Percentiles rank a stretch among this genome's conserved stretches.
Conservation (phyloP, 2,888 invertebrate genomes). For the Euclidia mi region DNA sequence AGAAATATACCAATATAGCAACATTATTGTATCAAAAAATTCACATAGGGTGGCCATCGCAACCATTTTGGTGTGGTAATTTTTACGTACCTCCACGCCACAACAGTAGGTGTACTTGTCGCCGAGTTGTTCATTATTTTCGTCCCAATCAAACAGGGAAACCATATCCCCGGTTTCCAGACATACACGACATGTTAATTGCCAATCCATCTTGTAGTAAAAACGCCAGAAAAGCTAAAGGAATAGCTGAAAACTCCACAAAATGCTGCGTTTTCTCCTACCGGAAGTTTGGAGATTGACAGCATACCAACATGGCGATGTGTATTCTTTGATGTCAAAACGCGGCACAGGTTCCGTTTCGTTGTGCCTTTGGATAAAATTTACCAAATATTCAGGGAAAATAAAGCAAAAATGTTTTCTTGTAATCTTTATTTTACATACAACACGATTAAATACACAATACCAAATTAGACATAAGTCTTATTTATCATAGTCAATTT, state of each 20-base stretch:
- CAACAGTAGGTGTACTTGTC: conserved; percentile 87
- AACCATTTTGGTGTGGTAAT: conserved; percentile 87
- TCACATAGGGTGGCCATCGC: conserved; percentile 88
- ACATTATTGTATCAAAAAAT: conserved; percentile 87
- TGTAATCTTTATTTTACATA: too few species aligned
- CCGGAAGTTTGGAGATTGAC: conserved; percentile 69
- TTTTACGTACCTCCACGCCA: conserved; percentile 87
- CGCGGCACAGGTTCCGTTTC: conserved; percentile 16
- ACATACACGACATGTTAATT: conserved; percentile 88
- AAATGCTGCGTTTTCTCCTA: conserved; percentile 67
- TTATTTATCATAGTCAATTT: too few species aligned
- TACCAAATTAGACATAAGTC: too few species aligned
- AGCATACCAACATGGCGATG: conserved; percentile 68
- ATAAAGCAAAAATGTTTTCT: neutral
- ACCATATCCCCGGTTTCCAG: conserved; percentile 88
- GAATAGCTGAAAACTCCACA: conserved; percentile 58
- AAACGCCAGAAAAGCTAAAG: conserved; percentile 46
- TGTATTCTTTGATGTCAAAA: conserved; percentile 22
- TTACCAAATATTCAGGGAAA: neutral
- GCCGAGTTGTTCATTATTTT: conserved; percentile 88
- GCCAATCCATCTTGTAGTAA: conserved; percentile 85
- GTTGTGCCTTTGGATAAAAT: conserved; percentile 18
- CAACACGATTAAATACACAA: too few species aligned
- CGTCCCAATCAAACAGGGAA: conserved; percentile 89
- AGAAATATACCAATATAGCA: conserved; percentile 85